phyloP scores from a whole-genome alignment of 2,113 vertebrate genomes.

The Coturnix japonica region DNA sequence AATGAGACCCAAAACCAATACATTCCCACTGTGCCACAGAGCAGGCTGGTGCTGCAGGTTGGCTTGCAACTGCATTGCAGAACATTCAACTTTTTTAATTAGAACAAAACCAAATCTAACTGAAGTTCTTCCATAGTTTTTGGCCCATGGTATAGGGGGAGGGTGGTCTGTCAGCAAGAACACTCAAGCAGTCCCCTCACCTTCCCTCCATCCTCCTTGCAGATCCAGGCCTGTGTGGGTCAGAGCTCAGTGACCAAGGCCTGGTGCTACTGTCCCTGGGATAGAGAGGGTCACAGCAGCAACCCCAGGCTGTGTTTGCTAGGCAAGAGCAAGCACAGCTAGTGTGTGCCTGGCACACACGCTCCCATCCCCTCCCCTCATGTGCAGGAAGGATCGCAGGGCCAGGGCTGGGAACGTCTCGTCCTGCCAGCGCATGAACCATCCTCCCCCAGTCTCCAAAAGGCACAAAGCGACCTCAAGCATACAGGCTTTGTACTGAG shows the following conservation, averaged over 20 bases:
- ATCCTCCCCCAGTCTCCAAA: conserved; percentile 30
- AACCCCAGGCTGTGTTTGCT: neutral
- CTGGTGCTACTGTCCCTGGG: neutral
- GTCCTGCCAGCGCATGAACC: conserved; percentile 63
- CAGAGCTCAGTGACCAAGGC: neutral
- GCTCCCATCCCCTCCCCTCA: neutral
- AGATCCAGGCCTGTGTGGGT: neutral
- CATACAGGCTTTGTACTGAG: conserved; percentile 34
- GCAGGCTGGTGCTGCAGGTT: neutral
- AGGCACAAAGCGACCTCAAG: conserved; percentile 51
- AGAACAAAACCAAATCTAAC: neutral
- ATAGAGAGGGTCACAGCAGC: neutral
- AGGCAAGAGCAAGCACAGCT: neutral
- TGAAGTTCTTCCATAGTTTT: neutral
- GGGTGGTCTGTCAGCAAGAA: neutral
- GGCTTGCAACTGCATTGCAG: neutral
- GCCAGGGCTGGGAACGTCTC: conserved; percentile 39
- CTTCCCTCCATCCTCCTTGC: neutral
- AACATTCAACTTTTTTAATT: neutral
- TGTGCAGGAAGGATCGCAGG: conserved; percentile 50
- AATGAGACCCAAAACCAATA: neutral
- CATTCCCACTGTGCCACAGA: neutral
- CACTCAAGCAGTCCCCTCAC: neutral
- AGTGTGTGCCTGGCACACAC: conserved; percentile 13
- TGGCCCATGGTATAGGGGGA: neutral